A percentile compares a stretch with the other conserved stretches of the same genome.
These are phyloP conservation scores for Steinernema feltiae DNA, from an alignment of 1,140 invertebrate genomes.

Conservation along the genomic window DNA sequence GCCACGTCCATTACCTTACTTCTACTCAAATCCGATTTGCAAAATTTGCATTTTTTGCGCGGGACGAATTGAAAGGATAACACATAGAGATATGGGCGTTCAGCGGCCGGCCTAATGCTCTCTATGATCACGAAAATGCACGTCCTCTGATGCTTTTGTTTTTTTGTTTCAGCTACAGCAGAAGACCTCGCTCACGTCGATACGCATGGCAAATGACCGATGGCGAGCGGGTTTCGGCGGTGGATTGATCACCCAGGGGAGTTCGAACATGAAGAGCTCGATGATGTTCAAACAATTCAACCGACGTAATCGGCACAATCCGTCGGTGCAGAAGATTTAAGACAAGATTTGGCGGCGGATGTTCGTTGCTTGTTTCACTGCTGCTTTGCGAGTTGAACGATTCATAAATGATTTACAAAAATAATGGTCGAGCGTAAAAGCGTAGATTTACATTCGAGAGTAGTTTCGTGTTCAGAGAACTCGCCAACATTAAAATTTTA, in stretches of 20 bases:
- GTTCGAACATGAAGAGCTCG: not conserved
- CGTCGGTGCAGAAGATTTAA: not conserved
- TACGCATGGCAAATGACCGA: slow-evolving; percentile 11
- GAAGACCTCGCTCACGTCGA: not conserved
- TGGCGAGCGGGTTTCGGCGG: slow-evolving; percentile 14
- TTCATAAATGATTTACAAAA: too few species aligned
- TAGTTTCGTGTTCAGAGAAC: too few species aligned
- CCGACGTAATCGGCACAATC: not conserved
- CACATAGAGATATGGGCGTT: too few species aligned
- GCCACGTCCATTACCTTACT: too few species aligned
- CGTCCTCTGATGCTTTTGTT: not conserved
- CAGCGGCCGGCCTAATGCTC: too few species aligned
- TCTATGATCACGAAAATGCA: too few species aligned
- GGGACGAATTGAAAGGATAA: too few species aligned
- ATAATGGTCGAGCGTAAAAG: too few species aligned
- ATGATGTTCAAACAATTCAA: slow-evolving; percentile 14
- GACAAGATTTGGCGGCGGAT: not conserved
- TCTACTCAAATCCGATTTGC: too few species aligned
- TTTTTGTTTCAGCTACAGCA: slow-evolving; percentile 8
- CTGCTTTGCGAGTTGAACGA: not conserved
- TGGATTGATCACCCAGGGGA: not conserved
- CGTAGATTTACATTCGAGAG: too few species aligned
- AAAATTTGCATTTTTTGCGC: too few species aligned
- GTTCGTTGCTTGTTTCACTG: not conserved
- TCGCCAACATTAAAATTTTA: too few species aligned